Conservation (phyloP, 1,140 invertebrate genomes). For the Microplitis mediator region DNA sequence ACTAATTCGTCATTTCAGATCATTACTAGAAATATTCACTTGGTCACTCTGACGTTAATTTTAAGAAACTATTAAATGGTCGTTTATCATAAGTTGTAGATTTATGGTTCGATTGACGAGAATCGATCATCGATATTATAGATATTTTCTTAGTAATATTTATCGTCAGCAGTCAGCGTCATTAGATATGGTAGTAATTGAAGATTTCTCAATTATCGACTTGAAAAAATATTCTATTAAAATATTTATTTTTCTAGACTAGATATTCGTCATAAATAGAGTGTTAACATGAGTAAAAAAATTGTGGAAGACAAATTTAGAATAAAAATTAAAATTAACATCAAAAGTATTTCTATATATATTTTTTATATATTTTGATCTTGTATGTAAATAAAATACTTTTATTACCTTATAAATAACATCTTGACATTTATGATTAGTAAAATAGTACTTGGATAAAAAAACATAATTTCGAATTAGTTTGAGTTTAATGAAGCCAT, state of each 20-base stretch:
- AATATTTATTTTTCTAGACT: too few relatives aligned
- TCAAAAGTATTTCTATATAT: not conserved
- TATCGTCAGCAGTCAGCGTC: not conserved
- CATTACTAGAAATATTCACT: constrained; percentile 37
- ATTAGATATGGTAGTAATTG: not conserved
- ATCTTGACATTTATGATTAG: too few relatives aligned
- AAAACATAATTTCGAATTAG: too few relatives aligned
- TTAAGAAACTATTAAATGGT: constrained; percentile 34
- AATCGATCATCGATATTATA: constrained; percentile 23
- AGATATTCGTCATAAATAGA: too few relatives aligned
- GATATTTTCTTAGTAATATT: not conserved
- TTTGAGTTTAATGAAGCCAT: too few relatives aligned
- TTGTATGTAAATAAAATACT: too few relatives aligned
- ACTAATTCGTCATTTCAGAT: not conserved
- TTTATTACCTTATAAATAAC: too few relatives aligned
- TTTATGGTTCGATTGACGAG: not conserved
- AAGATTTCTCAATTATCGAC: constrained; percentile 19
- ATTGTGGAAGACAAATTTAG: too few relatives aligned
- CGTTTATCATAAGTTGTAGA: not conserved
- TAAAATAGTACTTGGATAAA: too few relatives aligned
- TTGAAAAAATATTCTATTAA: not conserved
- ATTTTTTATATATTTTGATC: too few relatives aligned
- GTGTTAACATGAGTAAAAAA: too few relatives aligned
- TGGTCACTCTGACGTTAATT: constrained; percentile 52
- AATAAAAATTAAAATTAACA: not conserved